Conservation (phyloP, 1,140 invertebrate species). For the Diorhabda carinulata region DNA sequence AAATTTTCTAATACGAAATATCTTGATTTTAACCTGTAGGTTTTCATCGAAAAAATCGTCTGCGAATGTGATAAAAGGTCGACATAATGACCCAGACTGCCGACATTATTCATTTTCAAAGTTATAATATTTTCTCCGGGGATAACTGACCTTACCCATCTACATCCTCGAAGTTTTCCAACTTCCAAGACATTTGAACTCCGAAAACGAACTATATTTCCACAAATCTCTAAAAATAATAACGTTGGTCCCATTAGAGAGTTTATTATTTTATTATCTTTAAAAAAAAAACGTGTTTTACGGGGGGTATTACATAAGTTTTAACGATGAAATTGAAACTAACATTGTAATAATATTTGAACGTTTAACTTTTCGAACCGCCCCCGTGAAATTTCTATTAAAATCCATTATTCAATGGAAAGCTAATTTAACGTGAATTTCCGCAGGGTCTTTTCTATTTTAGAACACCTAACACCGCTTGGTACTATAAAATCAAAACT, state of each 20-base stretch:
- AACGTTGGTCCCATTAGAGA: no score
- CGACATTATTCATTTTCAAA: conserved; percentile 18
- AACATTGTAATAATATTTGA: no score
- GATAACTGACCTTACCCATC: conserved; percentile 25
- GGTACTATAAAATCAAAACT: conserved; percentile 16
- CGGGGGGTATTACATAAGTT: no score
- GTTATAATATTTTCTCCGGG: conserved; percentile 15
- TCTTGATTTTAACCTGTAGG: no score
- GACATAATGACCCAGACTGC: conserved; percentile 11
- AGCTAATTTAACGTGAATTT: background rate
- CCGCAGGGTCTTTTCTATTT: conserved; percentile 1
- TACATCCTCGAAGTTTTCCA: conserved; percentile 31
- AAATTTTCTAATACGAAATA: no score
- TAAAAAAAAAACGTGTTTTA: no score
- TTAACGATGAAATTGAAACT: no score
- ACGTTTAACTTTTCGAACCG: no score
- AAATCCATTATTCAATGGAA: conserved; percentile 8
- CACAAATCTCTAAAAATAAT: no score
- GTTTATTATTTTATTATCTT: no score
- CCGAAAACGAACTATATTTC: conserved; percentile 7
- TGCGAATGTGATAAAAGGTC: conserved; percentile 5
- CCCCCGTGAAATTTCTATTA: conserved; percentile 3
- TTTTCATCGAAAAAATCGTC: no score
- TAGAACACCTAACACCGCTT: conserved; percentile 19
- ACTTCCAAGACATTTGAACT: conserved; percentile 27